These are phyloP conservation scores for Ophioderma brevispina DNA, from an alignment of 35 echinoderm and acorn worm genomes.

Conservation along the genomic window DNA sequence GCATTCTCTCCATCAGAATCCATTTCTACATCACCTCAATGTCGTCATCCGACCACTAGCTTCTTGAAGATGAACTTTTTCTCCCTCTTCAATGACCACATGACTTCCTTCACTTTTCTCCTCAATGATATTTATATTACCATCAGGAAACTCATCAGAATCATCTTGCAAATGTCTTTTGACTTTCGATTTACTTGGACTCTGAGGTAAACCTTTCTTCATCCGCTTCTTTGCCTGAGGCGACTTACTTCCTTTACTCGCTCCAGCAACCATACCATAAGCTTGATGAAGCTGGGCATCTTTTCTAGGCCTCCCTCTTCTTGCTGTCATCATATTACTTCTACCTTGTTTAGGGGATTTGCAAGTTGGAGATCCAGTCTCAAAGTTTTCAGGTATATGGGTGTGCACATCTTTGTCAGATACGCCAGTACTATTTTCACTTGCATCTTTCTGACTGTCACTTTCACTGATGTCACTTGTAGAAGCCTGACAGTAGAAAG, in stretches of 20 bases:
- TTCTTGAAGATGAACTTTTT: neutral
- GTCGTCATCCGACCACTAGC: neutral
- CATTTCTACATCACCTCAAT: neutral
- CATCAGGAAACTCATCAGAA: neutral
- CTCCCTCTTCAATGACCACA: neutral
- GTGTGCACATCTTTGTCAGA: neutral
- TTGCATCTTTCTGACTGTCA: neutral
- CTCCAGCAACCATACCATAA: neutral
- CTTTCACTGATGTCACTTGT: neutral
- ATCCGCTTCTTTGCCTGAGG: neutral
- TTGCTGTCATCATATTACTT: neutral
- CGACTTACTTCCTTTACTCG: neutral
- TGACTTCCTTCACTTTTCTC: neutral
- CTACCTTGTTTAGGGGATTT: neutral
- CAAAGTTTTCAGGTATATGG: neutral
- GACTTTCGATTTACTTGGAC: neutral
- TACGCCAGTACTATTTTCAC: neutral
- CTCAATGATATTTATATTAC: neutral
- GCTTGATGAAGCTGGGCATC: neutral
- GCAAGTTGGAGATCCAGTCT: constrained; percentile 25
- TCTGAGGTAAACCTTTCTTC: neutral
- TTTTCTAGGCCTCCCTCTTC: neutral
- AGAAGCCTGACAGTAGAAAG: neutral
- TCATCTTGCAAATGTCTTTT: neutral
- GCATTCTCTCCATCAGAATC: too few species aligned